These are phyloP conservation scores for Oplegnathus fasciatus DNA, from an alignment of 2,113 vertebrate species.

Conservation along the genomic window DNA sequence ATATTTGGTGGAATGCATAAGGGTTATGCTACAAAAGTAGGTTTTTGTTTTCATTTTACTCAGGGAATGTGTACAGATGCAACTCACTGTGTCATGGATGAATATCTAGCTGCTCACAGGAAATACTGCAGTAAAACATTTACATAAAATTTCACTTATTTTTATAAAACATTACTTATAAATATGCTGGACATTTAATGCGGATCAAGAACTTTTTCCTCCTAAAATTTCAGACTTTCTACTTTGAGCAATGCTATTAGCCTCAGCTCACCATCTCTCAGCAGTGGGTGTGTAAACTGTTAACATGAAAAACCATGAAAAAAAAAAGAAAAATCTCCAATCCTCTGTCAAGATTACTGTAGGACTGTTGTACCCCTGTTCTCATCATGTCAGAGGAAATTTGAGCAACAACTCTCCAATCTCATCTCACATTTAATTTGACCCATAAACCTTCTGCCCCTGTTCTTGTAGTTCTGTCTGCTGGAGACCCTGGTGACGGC, in stretches of 20 bases:
- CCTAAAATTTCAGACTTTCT: neutral
- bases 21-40: neutral
- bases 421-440: neutral
- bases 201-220: neutral
- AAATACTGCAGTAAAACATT: neutral
- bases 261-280: neutral
- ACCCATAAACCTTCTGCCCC: neutral
- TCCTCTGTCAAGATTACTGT: neutral
- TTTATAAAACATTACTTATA: neutral
- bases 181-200: neutral
- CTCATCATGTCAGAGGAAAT: neutral
- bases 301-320: neutral
- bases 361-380: neutral
- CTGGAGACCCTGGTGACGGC: conserved; percentile 97
- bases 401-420: neutral
- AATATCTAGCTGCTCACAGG: neutral
- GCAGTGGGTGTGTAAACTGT: neutral
- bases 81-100: neutral
- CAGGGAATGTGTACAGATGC: neutral
- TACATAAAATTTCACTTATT: too few relatives aligned
- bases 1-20: neutral
- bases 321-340: too few relatives aligned
- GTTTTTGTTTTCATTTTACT: neutral
- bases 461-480: conserved; percentile 90
- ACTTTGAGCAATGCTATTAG: neutral